Evolutionary conservation across 2,113 vertebrate species (phyloP), one percentile per base, ranked within the genome.

Genomic region (Corapipo altera): DNA sequence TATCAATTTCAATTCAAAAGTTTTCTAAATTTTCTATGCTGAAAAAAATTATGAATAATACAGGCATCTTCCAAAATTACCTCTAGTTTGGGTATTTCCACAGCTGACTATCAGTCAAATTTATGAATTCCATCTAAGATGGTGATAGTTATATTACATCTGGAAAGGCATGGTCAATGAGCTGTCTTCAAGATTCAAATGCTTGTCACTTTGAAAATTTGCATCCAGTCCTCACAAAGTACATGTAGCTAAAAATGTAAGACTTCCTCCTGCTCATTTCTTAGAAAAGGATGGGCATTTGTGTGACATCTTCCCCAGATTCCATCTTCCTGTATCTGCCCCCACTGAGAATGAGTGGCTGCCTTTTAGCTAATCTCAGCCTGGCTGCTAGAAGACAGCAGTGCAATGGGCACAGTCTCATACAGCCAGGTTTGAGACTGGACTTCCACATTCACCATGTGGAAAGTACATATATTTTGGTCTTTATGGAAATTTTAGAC

Each of bases 171-270:
- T 12, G 6, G 37, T 57, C 52, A 91, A 3, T 28, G 30, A 58
- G 5, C 32, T 70, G 7, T 79, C 28, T 67, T 59, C 18, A 52
- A 76, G 39, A 75, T 33, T 51, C 13, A 27, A 11, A 44, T 35
- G 35, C 10, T 59, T 39, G 5, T 24, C 2, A 2, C 37, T 91
- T 69, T 37, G 21, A 80, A 32, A 8, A 80, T 65, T 43, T 77
- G 4, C 11, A 35, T 73, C 69, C 23, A 61, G 30, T 51, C 28
- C 5, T 91, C 33, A 66, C 3, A 48, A 43, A 73, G 8, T 48
- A 39, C 0, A 0, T 33, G 33, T 12, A 3, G 41, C 3, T 85
- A 79, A 76, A 9, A 58, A 5, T 26, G 6, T 21, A 37, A n/a
- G 5, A 61, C 7, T 51, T 72, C 64, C 4, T 71, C 12, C 32